A percentile compares a stretch with the other conserved stretches of the same genome.
These are phyloP conservation scores for Rotaria socialis DNA, from an alignment of 2,888 invertebrate genomes.

Conservation along the genomic window DNA sequence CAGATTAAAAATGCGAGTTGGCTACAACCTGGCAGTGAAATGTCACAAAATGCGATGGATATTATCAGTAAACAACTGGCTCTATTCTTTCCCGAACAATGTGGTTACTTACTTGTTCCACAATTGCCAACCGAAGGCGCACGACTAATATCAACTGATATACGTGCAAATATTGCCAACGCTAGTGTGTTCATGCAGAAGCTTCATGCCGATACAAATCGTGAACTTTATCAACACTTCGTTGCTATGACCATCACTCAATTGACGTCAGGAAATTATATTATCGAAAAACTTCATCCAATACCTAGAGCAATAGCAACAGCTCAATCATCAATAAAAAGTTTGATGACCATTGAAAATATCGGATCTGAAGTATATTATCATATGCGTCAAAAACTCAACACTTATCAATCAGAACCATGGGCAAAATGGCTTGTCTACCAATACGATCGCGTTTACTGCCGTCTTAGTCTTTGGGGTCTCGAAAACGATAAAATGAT, in stretches of 20 bases:
- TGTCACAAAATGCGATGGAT: neutral
- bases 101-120: neutral
- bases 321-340: neutral
- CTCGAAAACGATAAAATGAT: neutral
- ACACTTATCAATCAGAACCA: neutral
- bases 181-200: neutral
- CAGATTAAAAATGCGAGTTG: neutral
- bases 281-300: neutral
- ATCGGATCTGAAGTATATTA: neutral
- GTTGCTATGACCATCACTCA: conserved; percentile 21
- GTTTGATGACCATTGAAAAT: neutral
- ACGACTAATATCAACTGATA: neutral
- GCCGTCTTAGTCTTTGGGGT: neutral
- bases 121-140: neutral
- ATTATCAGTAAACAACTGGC: neutral
- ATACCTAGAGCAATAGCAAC: neutral
- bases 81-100: neutral
- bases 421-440: neutral
- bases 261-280: neutral
- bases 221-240: neutral
- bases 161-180: conserved; percentile 24
- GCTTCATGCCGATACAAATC: neutral
- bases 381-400: neutral
- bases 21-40: neutral
- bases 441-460: neutral